A percentile compares a stretch with the other conserved stretches of the same genome.
phyloP scores from a whole-genome alignment of 2,888 invertebrate genomes.

The Stenodera caucasica region DNA sequence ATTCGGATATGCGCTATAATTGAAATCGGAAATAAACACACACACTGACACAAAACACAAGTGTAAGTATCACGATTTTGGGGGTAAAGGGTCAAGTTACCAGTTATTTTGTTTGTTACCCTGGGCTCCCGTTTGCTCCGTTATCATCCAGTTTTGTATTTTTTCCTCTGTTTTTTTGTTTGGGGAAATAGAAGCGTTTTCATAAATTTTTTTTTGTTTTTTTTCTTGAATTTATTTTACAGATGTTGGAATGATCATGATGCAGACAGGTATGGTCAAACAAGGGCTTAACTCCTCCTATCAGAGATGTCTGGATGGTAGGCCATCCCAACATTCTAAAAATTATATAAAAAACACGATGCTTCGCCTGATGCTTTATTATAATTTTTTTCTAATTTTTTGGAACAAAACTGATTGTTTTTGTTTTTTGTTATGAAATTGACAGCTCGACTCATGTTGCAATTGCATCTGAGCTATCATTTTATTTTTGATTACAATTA shows the following conservation, averaged over 20 bases:
- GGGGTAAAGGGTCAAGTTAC: conserved; percentile 2
- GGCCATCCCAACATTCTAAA: conserved; percentile 53
- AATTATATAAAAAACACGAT: conserved; percentile 35
- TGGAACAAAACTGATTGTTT: conserved; percentile 12
- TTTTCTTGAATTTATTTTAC: conserved; percentile 70
- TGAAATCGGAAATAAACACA: not conserved
- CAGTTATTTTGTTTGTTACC: conserved; percentile 20
- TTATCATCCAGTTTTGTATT: conserved; percentile 15
- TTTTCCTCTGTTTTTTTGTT: conserved; percentile 17
- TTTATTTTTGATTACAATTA: too few species aligned
- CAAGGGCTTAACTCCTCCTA: conserved; percentile 75
- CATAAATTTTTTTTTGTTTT: conserved; percentile 39
- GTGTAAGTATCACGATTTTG: conserved; percentile 7
- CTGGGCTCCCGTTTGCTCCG: conserved; percentile 38
- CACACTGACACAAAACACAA: not conserved
- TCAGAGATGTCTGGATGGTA: conserved; percentile 77
- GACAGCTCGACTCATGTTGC: conserved; percentile 15
- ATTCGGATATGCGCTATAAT: not conserved
- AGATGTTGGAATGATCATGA: conserved; percentile 97
- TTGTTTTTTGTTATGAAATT: conserved; percentile 11
- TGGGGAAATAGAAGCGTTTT: conserved; percentile 15
- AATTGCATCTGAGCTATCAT: conserved; percentile 1
- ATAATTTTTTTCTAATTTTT: conserved; percentile 14
- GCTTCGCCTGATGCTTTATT: conserved; percentile 38
- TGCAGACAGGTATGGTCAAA: conserved; percentile 96